Conservation (phyloP, 2,113 vertebrate species). For the Onychostruthus taczanowskii region DNA sequence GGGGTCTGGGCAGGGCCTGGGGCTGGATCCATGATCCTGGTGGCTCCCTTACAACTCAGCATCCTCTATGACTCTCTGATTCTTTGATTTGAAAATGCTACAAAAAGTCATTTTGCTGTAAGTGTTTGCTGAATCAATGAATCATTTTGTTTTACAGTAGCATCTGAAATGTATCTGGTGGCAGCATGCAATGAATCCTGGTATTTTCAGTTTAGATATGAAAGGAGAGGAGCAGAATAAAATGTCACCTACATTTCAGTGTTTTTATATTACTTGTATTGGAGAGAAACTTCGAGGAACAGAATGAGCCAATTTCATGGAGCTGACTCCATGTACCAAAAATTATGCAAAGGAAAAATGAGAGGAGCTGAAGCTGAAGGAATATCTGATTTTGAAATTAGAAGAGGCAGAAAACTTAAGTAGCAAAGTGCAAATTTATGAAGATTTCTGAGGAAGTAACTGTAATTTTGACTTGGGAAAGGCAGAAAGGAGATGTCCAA, state of each 20-base stretch:
- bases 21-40: rapidly evolving
- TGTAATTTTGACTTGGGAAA: background rate
- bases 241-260: background rate
- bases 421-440: background rate
- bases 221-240: background rate
- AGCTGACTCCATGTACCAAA: background rate
- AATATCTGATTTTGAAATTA: background rate
- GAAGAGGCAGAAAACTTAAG: background rate
- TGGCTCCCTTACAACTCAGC: rapidly evolving
- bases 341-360: background rate
- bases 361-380: background rate
- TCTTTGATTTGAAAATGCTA: background rate
- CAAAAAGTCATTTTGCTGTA: background rate
- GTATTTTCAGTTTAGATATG: background rate
- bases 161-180: slow-evolving; percentile 6
- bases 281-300: background rate
- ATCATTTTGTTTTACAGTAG: slow-evolving; percentile 44
- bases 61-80: background rate
- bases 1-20: too few relatives aligned
- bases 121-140: slow-evolving; percentile 11
- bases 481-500: background rate
- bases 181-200: slow-evolving; percentile 8
- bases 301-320: background rate
- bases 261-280: background rate
- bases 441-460: background rate